These are phyloP conservation scores for Bradysia coprophila DNA, from an alignment of 1,140 invertebrate genomes.

Conservation along the genomic window DNA sequence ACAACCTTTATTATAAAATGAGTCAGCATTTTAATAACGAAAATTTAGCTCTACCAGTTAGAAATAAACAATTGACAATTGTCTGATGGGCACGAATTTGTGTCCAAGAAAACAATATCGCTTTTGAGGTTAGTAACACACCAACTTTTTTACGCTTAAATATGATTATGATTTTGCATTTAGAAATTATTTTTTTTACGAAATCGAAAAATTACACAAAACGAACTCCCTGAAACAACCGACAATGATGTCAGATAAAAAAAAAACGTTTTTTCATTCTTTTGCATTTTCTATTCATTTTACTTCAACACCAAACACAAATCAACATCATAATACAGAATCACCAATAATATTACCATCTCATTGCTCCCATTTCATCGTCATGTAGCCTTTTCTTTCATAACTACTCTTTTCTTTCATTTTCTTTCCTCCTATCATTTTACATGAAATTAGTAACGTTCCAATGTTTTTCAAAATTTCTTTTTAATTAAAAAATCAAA, in stretches of 20 bases:
- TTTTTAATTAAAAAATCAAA: not conserved
- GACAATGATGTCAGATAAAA: constrained; percentile 8
- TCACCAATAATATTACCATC: not conserved
- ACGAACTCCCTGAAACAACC: constrained; percentile 21
- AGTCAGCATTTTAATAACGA: no score
- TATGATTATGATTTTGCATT: no score
- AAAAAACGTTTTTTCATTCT: not conserved
- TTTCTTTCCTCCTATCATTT: not conserved
- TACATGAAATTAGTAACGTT: not conserved
- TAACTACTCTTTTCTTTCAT: not conserved
- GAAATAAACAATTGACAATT: no score
- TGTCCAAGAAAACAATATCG: no score
- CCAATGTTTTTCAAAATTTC: not conserved
- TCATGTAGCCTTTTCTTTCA: not conserved
- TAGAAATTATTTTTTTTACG: no score
- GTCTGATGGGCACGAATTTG: no score
- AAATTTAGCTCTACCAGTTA: no score
- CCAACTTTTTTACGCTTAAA: no score
- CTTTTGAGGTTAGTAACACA: no score
- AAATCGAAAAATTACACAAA: no score
- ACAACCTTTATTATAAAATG: no score
- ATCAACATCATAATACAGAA: not conserved
- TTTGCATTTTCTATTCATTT: not conserved
- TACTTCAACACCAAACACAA: not conserved
- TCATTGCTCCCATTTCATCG: not conserved